Conservation (phyloP, 2,888 invertebrate species). For the Stenotaenia linearis region DNA sequence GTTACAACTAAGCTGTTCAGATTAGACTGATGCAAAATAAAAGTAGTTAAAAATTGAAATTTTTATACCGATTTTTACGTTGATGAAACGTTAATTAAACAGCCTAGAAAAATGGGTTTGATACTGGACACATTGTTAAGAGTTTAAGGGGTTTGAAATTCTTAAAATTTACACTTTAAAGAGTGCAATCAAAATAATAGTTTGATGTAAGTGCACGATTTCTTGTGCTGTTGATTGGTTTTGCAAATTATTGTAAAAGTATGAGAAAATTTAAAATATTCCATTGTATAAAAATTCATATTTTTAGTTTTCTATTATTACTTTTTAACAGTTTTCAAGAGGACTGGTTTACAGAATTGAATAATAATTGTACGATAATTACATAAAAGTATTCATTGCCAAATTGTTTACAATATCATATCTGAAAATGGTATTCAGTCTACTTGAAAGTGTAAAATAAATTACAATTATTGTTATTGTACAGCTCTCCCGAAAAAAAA, state of each 20-base stretch:
- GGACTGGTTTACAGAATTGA: background rate
- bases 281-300: background rate
- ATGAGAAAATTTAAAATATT: background rate
- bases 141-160: background rate
- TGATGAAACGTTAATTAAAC: background rate
- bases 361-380: background rate
- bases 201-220: background rate
- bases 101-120: background rate
- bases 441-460: background rate
- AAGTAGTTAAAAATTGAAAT: background rate
- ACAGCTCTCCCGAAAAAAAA: background rate
- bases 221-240: constrained; percentile 5
- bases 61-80: background rate
- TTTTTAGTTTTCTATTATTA: background rate
- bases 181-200: constrained; percentile 6
- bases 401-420: background rate
- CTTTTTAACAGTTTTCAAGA: background rate
- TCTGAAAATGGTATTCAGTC: background rate
- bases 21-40: background rate
- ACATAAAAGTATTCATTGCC: background rate
- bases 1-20: background rate
- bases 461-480: constrained; percentile 21
- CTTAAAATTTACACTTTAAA: background rate
- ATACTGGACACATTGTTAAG: background rate
- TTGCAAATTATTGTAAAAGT: background rate